phyloP scores from a whole-genome alignment of 2,113 vertebrate genomes.

The Muntiacus muntjak region DNA sequence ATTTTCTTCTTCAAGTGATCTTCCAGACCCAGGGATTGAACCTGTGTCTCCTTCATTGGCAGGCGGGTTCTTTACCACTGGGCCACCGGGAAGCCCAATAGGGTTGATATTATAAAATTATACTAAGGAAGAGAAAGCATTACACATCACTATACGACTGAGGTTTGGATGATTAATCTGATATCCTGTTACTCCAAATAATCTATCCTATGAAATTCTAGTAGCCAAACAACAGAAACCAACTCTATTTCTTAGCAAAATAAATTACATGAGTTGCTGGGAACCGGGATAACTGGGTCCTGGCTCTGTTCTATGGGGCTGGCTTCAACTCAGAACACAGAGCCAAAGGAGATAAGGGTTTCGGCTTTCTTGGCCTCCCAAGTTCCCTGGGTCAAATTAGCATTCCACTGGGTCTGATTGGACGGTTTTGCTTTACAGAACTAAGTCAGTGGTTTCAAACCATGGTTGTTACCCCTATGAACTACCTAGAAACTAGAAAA shows the following conservation, averaged over 20 bases:
- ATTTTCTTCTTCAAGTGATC: not conserved
- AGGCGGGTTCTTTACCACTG: not conserved
- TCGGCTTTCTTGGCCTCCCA: conserved; percentile 34
- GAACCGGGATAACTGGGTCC: conserved; percentile 52
- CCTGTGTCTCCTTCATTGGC: not conserved
- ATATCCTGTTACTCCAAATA: not conserved
- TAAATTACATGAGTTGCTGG: conserved; percentile 64
- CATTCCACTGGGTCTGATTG: conserved; percentile 52
- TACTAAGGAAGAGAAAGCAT: not conserved
- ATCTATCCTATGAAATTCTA: not conserved
- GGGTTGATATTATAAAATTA: not conserved
- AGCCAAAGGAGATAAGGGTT: not conserved
- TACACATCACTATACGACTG: not conserved
- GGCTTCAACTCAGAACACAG: not conserved
- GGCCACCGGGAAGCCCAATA: not conserved
- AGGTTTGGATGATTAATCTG: not conserved
- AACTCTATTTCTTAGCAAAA: not conserved
- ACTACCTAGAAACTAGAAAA: not conserved
- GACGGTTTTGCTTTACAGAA: not conserved
- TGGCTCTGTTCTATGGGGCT: conserved; percentile 44
- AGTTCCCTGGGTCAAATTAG: conserved; percentile 50
- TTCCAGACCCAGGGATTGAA: not conserved
- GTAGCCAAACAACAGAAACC: not conserved
- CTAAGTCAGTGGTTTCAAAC: not conserved
- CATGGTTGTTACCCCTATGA: not conserved